A percentile compares a stretch with the other conserved stretches of the same genome.
Conservation (phyloP, 2,113 vertebrate genomes). For the Ageneiosus marmoratus region DNA sequence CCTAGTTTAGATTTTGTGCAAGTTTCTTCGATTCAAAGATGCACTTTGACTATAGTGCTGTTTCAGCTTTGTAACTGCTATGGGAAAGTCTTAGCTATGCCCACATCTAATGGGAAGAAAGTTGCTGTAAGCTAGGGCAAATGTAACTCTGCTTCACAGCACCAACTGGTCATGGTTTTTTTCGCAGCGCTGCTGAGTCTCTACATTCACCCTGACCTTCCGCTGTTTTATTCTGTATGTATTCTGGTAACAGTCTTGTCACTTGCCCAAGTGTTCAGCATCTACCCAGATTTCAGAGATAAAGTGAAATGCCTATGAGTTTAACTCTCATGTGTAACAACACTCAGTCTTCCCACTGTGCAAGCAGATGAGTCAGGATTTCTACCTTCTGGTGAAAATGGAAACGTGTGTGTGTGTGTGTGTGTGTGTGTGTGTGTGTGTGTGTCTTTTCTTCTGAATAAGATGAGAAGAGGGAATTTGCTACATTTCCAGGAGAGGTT, state of each 20-base stretch:
- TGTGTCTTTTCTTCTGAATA: background rate
- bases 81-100: background rate
- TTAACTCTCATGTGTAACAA: slow-evolving; percentile 5
- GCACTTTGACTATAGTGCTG: background rate
- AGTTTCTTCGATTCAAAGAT: background rate
- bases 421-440: no score
- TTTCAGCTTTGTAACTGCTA: background rate
- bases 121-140: background rate
- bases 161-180: background rate
- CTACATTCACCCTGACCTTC: background rate
- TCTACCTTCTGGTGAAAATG: background rate
- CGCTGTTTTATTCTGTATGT: background rate
- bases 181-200: background rate
- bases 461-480: background rate
- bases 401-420: background rate
- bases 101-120: background rate
- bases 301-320: background rate
- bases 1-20: background rate
- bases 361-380: background rate
- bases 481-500: background rate
- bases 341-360: background rate
- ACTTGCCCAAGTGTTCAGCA: background rate
- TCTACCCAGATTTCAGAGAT: background rate
- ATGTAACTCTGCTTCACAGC: background rate
- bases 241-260: background rate